Base-by-base conservation (phyloP, 2,888 invertebrate species). In the Himalopsyche anomala region DNA sequence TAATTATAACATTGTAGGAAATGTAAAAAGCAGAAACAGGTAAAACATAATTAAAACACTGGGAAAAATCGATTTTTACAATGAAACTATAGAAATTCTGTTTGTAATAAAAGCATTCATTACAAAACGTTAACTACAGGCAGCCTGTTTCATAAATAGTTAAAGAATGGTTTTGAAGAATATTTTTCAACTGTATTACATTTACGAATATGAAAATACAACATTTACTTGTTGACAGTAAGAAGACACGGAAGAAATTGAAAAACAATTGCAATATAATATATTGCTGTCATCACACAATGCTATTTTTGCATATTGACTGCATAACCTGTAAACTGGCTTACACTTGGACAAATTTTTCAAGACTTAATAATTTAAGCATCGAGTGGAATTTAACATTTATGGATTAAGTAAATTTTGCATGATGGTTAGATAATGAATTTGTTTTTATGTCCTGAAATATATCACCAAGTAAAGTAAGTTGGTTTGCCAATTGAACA, bases 1-100 rank as follows among this genome's bases (percentile, higher is more conserved):
- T 74, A 74, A 19, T 62, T 19, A 38, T 36, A 36, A 38, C 36
- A 74, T 15, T 51, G 51, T 74, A 74, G 74, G 74, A 74, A 12
- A 74, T 15, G 28, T 74, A 74, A 74, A 38, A 74, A 74, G 74
- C 74, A 36, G 74, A 74, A 74, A 74, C 74, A 74, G 74, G 74
- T 74, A 74, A 36, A 74, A 74, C 74, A 74, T 74, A 74, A 74
- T 74, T 74, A 74, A 74, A 74, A 74, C 74, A 74, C 74, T 8
- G 74, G 74, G 74, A 38, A 38, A 74, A 74, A 74, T 36, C 38
- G 74, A 36, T 38, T 36, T 74, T 36, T 36, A 74, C 74, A 74
- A 74, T 74, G 38, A 36, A 74, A 74, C 74, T 74, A 12, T 28
- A 74, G 36, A 74, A 74, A 19, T 74, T 74, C 38, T 38, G 36